Evolutionary conservation across 2,113 vertebrate species (phyloP).

Genomic region (Hippocampus barbouri): DNA sequence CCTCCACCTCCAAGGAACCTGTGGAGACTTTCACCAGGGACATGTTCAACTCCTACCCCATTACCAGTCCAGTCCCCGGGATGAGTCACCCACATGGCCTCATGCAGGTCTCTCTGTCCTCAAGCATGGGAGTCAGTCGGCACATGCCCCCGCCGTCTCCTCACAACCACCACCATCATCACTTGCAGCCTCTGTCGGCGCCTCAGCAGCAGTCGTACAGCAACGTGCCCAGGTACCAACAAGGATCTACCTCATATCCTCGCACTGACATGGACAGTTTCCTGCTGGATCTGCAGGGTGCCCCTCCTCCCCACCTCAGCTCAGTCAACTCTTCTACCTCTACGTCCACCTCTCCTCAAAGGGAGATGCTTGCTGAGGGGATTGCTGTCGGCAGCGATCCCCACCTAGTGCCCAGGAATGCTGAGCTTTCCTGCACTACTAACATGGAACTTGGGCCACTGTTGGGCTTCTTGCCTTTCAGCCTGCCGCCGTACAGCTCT

Average conservation of each 20-base stretch:
- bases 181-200: constrained; percentile 71
- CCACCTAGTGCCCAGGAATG: constrained; percentile 84
- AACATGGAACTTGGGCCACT: constrained; percentile 95
- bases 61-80: constrained; percentile 77
- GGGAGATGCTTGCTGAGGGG: constrained; percentile 72
- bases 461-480: constrained; percentile 89
- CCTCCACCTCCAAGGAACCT: constrained; percentile 76
- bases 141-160: constrained; percentile 69
- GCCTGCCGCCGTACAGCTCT: constrained; percentile 86
- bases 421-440: constrained; percentile 87
- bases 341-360: constrained; percentile 77
- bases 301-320: constrained; percentile 77
- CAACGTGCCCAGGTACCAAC: constrained; percentile 85
- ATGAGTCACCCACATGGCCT: constrained; percentile 78
- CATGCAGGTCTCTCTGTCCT: constrained; percentile 81
- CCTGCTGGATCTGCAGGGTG: constrained; percentile 89
- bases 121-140: constrained; percentile 67
- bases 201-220: constrained; percentile 64
- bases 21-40: constrained; percentile 68
- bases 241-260: constrained; percentile 94
- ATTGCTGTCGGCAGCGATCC: constrained; percentile 65
- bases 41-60: constrained; percentile 82
- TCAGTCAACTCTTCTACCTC: constrained; percentile 73
- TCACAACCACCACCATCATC: constrained; percentile 70
- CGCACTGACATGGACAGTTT: constrained; percentile 93